Evolutionary conservation across 53 echinoderm and acorn worm genomes (phyloP).

Genomic region (Henricia sp.): DNA sequence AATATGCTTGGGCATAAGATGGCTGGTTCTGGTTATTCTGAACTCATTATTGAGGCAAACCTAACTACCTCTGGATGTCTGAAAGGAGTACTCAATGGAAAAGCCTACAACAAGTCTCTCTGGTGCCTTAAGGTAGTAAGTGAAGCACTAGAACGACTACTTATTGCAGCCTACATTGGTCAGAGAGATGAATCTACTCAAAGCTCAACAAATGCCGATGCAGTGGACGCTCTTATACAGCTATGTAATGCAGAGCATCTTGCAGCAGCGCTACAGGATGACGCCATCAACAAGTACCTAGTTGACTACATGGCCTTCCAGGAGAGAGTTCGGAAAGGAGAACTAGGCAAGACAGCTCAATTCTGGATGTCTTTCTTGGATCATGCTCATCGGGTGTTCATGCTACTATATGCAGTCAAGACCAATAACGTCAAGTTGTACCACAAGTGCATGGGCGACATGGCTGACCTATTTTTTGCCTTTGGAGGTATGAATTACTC

Average conservation of each 20-base stretch:
- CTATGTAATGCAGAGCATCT: not conserved
- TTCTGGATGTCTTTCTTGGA: conserved; percentile 77
- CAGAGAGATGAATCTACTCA: conserved; percentile 1
- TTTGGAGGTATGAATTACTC: conserved; percentile 62
- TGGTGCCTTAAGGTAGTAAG: conserved; percentile 65
- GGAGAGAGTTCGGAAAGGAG: conserved; percentile 45
- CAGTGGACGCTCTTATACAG: not conserved
- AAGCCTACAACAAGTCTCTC: conserved; percentile 62
- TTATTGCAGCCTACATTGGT: conserved; percentile 39
- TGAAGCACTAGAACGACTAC: conserved; percentile 68
- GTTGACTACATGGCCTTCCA: conserved; percentile 37
- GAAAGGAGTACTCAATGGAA: conserved; percentile 56
- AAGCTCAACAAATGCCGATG: not conserved
- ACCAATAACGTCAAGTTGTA: conserved; percentile 63
- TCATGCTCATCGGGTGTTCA: conserved; percentile 59
- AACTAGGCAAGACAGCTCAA: conserved; percentile 67
- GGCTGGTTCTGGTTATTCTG: conserved; percentile 55
- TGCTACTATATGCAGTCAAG: conserved; percentile 60
- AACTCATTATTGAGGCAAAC: conserved; percentile 55
- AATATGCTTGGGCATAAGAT: conserved; percentile 79
- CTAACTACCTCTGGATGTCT: conserved; percentile 61
- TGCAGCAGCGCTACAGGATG: conserved; percentile 14
- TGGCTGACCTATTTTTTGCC: conserved; percentile 72
- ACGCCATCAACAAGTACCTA: conserved; percentile 22
- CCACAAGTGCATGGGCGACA: conserved; percentile 18